Evolutionary conservation across 2,888 invertebrate genomes (phyloP), one percentile per base, ranked within the genome.

Genomic region (Andrena bucephala): DNA sequence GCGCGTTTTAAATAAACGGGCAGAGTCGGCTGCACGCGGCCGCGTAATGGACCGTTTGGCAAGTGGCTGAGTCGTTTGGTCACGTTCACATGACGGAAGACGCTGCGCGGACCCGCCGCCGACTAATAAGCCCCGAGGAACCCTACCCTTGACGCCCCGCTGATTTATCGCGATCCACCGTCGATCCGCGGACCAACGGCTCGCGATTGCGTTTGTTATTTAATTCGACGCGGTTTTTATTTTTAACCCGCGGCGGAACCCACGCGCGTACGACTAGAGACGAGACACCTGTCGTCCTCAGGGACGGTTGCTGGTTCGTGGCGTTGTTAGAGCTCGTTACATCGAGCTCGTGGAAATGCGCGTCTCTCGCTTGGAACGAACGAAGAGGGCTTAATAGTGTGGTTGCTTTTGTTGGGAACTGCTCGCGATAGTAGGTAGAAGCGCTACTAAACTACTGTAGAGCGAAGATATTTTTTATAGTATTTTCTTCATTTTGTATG

Each of bases 21-120:
- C 42, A 42, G 27, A 31, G 29, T 54, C 60, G 42, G 13, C 54
- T 63, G 72, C 27, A 50, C 66, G 57, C 60, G 67, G 31, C 31
- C 70, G 77, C 75, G 69, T 78, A 73, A 77, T 62, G 81, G 66
- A 29, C 60, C 62, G 72, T 79, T 85, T 85, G 85, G 85, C 85
- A 85, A 81, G 67, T 59, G 62, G 50, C 69, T 66, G 24, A 24
- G 4, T 50, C 68, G 33, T 13, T 20, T 20, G 54, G 57, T 65
- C 70, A 57, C 67, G 70, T 76, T 85, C 70, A 63, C 54, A 57
- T 71, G 67, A 68, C 73, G 73, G 42, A 85, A 80, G 77, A 66
- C 71, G 62, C 62, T 50, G 5, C 29, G 50, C 27, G 54, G 16
- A 57, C 31, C 13, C 68, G 36, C 54, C 16, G 20, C 20, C 70